These are phyloP conservation scores for Sakesphorus luctuosus DNA, from an alignment of 2,113 vertebrate species.

Conservation along the genomic window DNA sequence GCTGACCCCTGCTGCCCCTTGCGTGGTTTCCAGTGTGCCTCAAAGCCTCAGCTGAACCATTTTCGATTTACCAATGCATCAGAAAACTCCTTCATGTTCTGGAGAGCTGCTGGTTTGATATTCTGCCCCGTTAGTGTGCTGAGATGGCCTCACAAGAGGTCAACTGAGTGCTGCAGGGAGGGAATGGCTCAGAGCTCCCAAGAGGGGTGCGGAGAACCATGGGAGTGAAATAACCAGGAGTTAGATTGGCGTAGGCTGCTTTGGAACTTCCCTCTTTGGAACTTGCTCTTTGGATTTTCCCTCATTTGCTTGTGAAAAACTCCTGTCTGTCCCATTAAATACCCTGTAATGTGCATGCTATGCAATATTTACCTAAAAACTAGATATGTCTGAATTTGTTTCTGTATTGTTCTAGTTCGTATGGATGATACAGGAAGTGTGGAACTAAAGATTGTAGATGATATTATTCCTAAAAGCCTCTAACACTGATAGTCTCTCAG, in stretches of 20 bases:
- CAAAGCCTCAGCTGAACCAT: background rate
- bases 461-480: background rate
- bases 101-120: background rate
- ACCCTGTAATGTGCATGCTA: background rate
- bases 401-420: background rate
- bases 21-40: rapidly evolving
- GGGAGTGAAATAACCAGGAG: background rate
- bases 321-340: background rate
- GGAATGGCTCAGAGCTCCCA: background rate
- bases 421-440: background rate
- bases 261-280: background rate
- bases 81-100: background rate
- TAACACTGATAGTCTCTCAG: background rate
- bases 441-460: background rate
- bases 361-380: background rate
- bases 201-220: rapidly evolving
- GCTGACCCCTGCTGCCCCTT: background rate
- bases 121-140: background rate
- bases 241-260: background rate
- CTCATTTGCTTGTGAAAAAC: background rate
- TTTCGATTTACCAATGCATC: background rate
- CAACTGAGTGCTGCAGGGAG: background rate
- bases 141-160: background rate
- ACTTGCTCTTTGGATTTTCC: background rate
- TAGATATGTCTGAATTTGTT: background rate